Evolutionary conservation across 2,888 invertebrate genomes (phyloP), one percentile per base, ranked within the genome.

Genomic region (Biston stratarius): DNA sequence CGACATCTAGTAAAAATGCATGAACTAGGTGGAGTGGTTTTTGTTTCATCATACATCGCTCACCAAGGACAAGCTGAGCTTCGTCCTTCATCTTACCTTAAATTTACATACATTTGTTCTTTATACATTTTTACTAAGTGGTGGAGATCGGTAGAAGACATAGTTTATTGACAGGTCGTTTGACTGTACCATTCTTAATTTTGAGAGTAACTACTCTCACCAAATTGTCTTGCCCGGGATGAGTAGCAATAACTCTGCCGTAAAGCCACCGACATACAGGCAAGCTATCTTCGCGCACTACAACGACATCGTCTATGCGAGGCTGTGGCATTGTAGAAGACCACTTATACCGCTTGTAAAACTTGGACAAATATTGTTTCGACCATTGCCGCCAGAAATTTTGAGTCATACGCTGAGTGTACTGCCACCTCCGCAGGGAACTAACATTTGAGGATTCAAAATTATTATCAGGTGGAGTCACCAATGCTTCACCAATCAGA

Each of bases 251-350:
- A 9, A 49, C 33, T 33, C 48, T 24, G 11, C 48, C 48, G 11
- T 49, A 49, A 33, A 49, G 33, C 48, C 48, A 49, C 2, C 48
- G 48, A 49, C 48, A 49, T 11, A 11, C 24, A 10, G 48, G 48
- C 10, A 49, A 49, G 12, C 33, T 49, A 2, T 49, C 48, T 49
- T 49, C 48, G 9, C 33, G 24, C 24, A 49, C 48, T 33, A 49
- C 48, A 2, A 49, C 48, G 6, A 49, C 10, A 49, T 49, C 48
- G 1, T 11, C 48, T 5, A 49, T 10, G 10, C 33, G 10, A 5
- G 48, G 48, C 5, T 49, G 48, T 10, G 48, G 33, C n/a, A 11
- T 49, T 10, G 48, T 24, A 9, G 48, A 33, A 33, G 48, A 10
- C 48, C 48, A 49, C 8, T 10, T 7, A 49, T 49, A 49, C 10